These are phyloP conservation scores for Corythornis vintsioides DNA, from an alignment of 2,113 vertebrate genomes.

Conservation along the genomic window DNA sequence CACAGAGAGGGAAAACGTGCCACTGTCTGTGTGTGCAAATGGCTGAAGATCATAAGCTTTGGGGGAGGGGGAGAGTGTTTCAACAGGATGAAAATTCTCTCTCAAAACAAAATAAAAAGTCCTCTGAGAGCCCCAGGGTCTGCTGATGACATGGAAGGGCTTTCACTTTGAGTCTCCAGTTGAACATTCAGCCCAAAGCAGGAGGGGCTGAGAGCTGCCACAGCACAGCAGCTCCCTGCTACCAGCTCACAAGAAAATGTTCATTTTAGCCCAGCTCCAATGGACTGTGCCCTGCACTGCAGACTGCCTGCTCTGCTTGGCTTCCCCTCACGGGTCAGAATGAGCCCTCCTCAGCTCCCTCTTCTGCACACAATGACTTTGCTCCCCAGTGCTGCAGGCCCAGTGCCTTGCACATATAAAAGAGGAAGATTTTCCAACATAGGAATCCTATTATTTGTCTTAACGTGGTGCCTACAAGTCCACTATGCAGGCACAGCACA, in stretches of 20 bases:
- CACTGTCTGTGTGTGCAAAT: not conserved
- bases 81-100: not conserved
- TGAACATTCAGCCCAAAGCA: not conserved
- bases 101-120: fast-evolving
- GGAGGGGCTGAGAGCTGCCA: not conserved
- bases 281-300: not conserved
- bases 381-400: not conserved
- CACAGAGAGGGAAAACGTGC: not conserved
- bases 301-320: not conserved
- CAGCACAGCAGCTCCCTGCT: not conserved
- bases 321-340: fast-evolving
- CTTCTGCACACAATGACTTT: not conserved
- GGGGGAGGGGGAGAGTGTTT: not conserved
- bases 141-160: not conserved
- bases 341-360: fast-evolving
- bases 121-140: not conserved
- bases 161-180: not conserved
- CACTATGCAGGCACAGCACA: not conserved
- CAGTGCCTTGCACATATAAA: not conserved
- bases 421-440: not conserved
- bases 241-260: not conserved
- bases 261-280: not conserved
- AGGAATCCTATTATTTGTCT: not conserved
- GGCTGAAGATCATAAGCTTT: not conserved
- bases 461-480: not conserved